Conservation (phyloP, 2,113 vertebrate species). For the Hiodon tergisus region DNA sequence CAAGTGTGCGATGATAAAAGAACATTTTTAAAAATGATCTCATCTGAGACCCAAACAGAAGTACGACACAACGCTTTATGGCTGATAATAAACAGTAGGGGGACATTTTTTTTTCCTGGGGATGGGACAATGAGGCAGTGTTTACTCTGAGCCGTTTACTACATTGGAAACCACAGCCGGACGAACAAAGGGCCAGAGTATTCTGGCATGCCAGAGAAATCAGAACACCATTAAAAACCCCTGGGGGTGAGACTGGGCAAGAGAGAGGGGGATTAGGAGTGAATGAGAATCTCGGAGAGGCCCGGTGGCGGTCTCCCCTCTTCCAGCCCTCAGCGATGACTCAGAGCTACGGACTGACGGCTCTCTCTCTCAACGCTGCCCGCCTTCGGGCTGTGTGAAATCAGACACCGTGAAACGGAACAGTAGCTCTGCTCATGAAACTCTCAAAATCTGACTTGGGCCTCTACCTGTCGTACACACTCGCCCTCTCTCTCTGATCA, state of each 20-base stretch:
- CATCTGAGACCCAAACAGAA: conserved; percentile 27
- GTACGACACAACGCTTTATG: conserved; percentile 37
- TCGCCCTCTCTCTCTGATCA: conserved; percentile 14
- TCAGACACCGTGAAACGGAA: conserved; percentile 61
- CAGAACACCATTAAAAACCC: conserved; percentile 35
- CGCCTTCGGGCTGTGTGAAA: conserved; percentile 66
- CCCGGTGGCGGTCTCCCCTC: background rate
- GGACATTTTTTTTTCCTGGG: conserved; percentile 38
- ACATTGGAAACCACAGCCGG: conserved; percentile 55
- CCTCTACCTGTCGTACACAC: conserved; percentile 60
- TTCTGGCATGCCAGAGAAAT: conserved; percentile 40
- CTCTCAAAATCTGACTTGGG: conserved; percentile 29
- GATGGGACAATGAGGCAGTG: conserved; percentile 64
- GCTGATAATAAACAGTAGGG: conserved; percentile 57
- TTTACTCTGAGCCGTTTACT: conserved; percentile 56
- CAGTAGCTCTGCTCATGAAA: conserved; percentile 67
- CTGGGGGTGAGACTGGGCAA: background rate
- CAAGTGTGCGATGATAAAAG: conserved; percentile 56
- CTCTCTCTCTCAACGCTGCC: conserved; percentile 58
- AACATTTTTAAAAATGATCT: conserved; percentile 53
- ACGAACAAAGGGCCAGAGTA: conserved; percentile 28
- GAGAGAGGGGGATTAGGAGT: conserved; percentile 22
- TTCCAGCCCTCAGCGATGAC: conserved; percentile 53
- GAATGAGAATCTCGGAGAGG: conserved; percentile 12
- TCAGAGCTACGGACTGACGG: conserved; percentile 56